Base-by-base conservation (phyloP, 2,888 invertebrate genomes). In the Philhelius pedissequus region DNA sequence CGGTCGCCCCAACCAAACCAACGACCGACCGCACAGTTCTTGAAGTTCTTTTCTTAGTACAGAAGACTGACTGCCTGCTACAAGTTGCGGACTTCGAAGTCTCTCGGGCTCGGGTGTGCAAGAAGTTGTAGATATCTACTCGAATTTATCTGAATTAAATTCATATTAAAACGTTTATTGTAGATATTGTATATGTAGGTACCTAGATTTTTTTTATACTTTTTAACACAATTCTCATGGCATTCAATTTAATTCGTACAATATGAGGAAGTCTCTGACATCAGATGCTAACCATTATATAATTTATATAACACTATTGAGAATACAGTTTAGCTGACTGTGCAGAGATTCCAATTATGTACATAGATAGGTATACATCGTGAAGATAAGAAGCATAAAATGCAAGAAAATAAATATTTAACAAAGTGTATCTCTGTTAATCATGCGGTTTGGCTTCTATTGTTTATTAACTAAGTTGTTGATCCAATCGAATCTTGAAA, bases 121-220 rank as follows among this genome's bases (percentile, higher is more conserved):
- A 40, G 22, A 18, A 38, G 38, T 48, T 4, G 1, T 27, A 4
- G 7, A 9, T 15, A 38, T 9, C 20, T 22, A 22, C 25, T 60
- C 11, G 35, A 43, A 69, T 60, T 56, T 75, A 50, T 45, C 11
- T 70, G 56, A 69, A 58, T 75, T 81, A 58, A 79, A 58, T 79
- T 79, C 50, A 73, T 56, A 30, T 69, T 9, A 50, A 54, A 58
- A 43, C 48, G 18, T 54, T 75, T 69, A 45, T 56, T 70, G 60
- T 30, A n/a, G n/a, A n/a, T n/a, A 43, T 43, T 20, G 32, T 43
- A n/a, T n/a, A n/a, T n/a, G n/a, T n/a, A n/a, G n/a, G n/a, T n/a
- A 32, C 7, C 13, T 56, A 25, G 13, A 22, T n/a, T 20, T 20
- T 1, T 35, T 56, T 56, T 18, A 18, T 58, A 30, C 32, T n/a